Evolutionary conservation across 2,113 vertebrate genomes (phyloP), one percentile per base, ranked within the genome.

Genomic region (Lonchura striata): DNA sequence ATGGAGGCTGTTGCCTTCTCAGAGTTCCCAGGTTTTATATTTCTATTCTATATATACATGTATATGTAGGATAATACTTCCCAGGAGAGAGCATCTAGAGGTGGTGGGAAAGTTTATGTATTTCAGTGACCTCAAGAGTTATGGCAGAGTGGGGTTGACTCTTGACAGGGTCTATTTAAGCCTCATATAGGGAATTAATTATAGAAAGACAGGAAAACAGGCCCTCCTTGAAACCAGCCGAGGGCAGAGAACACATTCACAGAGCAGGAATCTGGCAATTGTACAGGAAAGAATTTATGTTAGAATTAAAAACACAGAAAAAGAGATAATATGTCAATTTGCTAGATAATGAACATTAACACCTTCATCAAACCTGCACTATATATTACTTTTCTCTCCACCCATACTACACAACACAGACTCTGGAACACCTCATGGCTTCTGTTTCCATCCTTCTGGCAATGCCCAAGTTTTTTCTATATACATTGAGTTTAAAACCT

Each of bases 81-180:
- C 69, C 83, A 82, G 25, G 52, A 61, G 57, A 82, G 30, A 64
- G 37, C n/a, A 65, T 86, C 24, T 46, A 42, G 77, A 78, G 69
- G 22, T 46, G 64, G 41, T 96, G 95, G 89, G 95, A 97, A 96
- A 94, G 77, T 37, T 82, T 30, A 27, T 20, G 15, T 9, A 27
- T 61, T 92, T 60, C 0, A 0, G 61, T 64, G 81, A 89, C 69
- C 69, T 49, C 24, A 33, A 39, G 49, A 69, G 69, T 41, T 84
- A 13, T 37, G 61, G 18, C 4, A 6, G 17, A 16, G 64, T 11
- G 13, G 22, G 30, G 7, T 2, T 88, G 71, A 28, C n/a, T 75
- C 56, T 59, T 5, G 1, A 21, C 49, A 56, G 41, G 23, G 44
- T 57, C 15, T 86, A 31, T 50, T 30, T 42, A 57, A 77, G 63